Conservation (phyloP, 2,888 invertebrate species). For the Proisotoma minuta region DNA sequence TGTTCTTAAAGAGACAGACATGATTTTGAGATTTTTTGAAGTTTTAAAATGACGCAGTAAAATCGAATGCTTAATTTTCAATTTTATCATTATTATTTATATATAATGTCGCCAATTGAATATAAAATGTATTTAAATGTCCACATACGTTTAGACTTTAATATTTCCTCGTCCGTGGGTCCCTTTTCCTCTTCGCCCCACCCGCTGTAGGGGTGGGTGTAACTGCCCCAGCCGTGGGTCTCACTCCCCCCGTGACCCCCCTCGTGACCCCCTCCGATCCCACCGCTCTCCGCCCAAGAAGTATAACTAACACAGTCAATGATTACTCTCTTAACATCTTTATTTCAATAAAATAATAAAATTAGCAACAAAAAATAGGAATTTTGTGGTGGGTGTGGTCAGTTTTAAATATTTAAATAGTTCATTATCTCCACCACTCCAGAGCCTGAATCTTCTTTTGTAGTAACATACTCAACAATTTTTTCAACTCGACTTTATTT, state of each 20-base stretch:
- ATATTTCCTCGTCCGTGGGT: conserved; percentile 43
- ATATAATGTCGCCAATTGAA: too few species aligned
- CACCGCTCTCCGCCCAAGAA: conserved; percentile 12
- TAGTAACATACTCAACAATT: conserved; percentile 43
- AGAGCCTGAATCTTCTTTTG: conserved; percentile 47
- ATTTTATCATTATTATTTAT: too few species aligned
- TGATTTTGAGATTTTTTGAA: too few species aligned
- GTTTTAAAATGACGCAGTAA: too few species aligned
- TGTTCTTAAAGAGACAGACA: too few species aligned
- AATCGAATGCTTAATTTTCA: too few species aligned
- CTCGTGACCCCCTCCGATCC: conserved; percentile 9
- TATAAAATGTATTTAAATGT: too few species aligned
- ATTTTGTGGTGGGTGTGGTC: too few species aligned
- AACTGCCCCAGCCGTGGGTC: conserved; percentile 1
- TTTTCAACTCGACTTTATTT: conserved; percentile 47
- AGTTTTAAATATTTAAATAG: too few species aligned
- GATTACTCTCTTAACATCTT: background rate
- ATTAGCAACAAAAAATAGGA: background rate
- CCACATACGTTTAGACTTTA: conserved; percentile 44
- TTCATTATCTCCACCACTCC: conserved; percentile 38
- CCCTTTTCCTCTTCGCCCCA: conserved; percentile 22
- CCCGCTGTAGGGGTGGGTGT: background rate
- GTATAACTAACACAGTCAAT: conserved; percentile 5
- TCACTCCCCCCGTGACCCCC: conserved; percentile 9
- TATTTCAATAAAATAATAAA: background rate